phyloP scores from a whole-genome alignment of 2,113 vertebrate genomes.

The Ardeotis arabs region DNA sequence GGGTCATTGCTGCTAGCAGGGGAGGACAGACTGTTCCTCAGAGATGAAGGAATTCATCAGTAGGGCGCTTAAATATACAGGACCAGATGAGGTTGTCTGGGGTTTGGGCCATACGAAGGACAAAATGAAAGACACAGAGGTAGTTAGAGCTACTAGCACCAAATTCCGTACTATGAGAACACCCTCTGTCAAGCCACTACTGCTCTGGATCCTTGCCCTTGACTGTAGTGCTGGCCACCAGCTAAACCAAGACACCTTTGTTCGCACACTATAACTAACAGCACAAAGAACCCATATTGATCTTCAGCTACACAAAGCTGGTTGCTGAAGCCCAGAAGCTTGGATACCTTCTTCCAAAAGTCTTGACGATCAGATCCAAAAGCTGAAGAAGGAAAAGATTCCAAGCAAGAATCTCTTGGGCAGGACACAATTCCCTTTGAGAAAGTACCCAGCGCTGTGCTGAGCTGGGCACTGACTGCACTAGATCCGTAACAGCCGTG shows the following conservation, averaged over 20 bases:
- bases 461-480: neutral
- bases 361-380: neutral
- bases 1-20: neutral
- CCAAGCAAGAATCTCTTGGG: neutral
- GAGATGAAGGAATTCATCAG: neutral
- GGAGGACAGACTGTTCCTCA: neutral
- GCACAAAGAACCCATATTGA: neutral
- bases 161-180: neutral
- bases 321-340: neutral
- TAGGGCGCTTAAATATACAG: fast-evolving
- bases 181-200: neutral
- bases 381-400: neutral
- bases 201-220: neutral
- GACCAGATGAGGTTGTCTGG: neutral
- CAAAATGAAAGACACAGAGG: neutral
- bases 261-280: neutral
- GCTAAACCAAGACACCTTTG: neutral
- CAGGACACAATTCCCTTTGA: neutral
- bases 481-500: fast-evolving
- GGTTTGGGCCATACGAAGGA: neutral
- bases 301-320: neutral
- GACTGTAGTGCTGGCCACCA: neutral
- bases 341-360: neutral
- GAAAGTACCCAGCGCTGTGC: neutral
- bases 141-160: neutral